These are phyloP conservation scores for Urocyon cinereoargenteus DNA, from an alignment of 2,797 vertebrate species.

Conservation along the genomic window DNA sequence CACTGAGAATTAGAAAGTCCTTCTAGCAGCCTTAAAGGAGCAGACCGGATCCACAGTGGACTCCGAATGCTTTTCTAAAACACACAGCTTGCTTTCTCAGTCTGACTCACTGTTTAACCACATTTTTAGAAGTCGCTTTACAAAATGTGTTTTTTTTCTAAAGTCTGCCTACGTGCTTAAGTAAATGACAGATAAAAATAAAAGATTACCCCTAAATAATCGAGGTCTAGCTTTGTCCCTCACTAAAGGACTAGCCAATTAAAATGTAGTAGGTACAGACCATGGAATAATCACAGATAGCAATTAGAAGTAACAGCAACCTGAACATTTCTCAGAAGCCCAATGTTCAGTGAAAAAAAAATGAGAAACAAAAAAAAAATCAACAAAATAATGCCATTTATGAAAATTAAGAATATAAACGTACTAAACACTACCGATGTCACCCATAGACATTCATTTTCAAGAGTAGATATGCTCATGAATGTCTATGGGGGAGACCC, in stretches of 20 bases:
- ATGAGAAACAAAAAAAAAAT: not conserved
- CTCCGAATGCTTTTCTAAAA: not conserved
- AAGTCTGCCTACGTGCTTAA: not conserved
- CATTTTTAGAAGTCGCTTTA: not conserved
- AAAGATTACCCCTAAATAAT: not conserved
- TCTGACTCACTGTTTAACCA: not conserved
- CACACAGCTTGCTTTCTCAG: not conserved
- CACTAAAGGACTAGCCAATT: not conserved
- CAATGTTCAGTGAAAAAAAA: not conserved
- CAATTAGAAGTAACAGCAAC: not conserved
- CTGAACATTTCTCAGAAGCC: not conserved
- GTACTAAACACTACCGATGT: not conserved
- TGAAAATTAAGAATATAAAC: not conserved
- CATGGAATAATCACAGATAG: not conserved
- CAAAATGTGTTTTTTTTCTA: not conserved
- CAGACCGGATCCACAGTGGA: not conserved
- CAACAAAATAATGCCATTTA: not conserved
- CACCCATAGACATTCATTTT: not conserved
- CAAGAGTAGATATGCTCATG: not conserved
- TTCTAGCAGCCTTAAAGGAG: not conserved
- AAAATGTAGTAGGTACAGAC: not conserved
- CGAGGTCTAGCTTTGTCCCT: not conserved
- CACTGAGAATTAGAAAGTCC: not conserved
- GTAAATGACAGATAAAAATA: not conserved
- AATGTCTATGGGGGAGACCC: not conserved